These are phyloP conservation scores for Achlya flavicornis DNA, from an alignment of 2,888 invertebrate genomes.

Conservation along the genomic window DNA sequence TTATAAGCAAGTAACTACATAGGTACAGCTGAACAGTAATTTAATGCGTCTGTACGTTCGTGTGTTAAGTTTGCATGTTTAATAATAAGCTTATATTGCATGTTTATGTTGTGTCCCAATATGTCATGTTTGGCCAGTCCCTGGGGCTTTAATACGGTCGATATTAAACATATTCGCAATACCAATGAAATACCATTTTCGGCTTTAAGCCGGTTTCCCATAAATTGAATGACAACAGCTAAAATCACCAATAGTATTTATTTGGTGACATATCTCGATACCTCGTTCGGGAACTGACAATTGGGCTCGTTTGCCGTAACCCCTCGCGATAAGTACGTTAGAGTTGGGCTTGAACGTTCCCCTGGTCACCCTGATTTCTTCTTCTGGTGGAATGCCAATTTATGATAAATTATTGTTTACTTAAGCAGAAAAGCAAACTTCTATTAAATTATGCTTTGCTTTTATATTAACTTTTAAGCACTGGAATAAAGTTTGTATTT, in stretches of 20 bases:
- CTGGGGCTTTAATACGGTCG: constrained; percentile 37
- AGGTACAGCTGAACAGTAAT: background rate
- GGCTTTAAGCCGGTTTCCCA: constrained; percentile 37
- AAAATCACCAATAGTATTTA: constrained; percentile 33
- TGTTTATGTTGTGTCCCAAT: constrained; percentile 30
- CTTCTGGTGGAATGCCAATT: constrained; percentile 65
- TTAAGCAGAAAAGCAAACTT: constrained; percentile 19
- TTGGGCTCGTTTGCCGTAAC: constrained; percentile 61
- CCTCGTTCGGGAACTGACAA: constrained; percentile 41
- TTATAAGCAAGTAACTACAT: background rate
- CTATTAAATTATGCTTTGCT: background rate
- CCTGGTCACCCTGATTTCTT: constrained; percentile 71
- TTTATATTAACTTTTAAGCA: background rate
- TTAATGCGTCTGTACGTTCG: background rate
- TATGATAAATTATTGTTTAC: constrained; percentile 36
- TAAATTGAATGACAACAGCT: constrained; percentile 22
- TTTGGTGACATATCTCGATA: constrained; percentile 44
- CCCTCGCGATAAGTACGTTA: constrained; percentile 72
- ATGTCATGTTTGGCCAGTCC: constrained; percentile 32
- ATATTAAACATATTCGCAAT: constrained; percentile 22
- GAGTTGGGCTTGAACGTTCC: constrained; percentile 70
- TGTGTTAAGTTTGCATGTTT: constrained; percentile 29
- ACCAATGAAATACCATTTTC: constrained; percentile 13
- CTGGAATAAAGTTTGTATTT: background rate
- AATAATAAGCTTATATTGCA: constrained; percentile 33